phyloP scores from a whole-genome alignment of 2,888 invertebrate genomes.

The Meteorus colon region DNA sequence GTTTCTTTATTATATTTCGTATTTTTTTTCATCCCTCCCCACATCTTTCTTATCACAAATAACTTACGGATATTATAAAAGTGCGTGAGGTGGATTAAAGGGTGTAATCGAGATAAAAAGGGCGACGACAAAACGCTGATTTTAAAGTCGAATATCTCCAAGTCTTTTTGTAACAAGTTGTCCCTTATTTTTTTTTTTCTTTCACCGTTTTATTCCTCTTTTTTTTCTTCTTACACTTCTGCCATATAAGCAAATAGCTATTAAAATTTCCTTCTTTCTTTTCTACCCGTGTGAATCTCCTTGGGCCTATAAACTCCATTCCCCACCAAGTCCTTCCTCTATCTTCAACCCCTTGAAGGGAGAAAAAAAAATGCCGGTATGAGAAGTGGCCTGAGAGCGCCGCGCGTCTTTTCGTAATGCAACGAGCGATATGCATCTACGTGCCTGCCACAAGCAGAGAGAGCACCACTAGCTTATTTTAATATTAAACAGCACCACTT shows the following conservation, averaged over 20 bases:
- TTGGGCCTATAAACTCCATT: background rate
- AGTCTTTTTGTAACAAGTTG: slow-evolving; percentile 11
- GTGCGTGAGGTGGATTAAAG: slow-evolving; percentile 46
- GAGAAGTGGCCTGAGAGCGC: slow-evolving; percentile 34
- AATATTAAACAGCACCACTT: slow-evolving; percentile 70
- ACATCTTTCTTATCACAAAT: slow-evolving; percentile 28
- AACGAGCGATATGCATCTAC: slow-evolving; percentile 70
- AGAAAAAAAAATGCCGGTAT: slow-evolving; percentile 42
- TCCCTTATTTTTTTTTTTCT: background rate
- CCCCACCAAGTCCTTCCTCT: too few relatives aligned
- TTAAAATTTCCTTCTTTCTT: slow-evolving; percentile 44
- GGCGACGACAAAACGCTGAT: slow-evolving; percentile 34
- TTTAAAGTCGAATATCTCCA: slow-evolving; percentile 20
- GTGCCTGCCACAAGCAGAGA: slow-evolving; percentile 69
- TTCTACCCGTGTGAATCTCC: background rate
- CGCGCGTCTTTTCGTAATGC: slow-evolving; percentile 68
- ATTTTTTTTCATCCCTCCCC: background rate
- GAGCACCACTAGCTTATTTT: slow-evolving; percentile 63
- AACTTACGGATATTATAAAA: slow-evolving; percentile 40
- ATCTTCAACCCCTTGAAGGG: too few relatives aligned
- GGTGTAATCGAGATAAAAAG: slow-evolving; percentile 43
- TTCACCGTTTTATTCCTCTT: background rate
- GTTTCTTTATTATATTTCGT: background rate
- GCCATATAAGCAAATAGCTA: slow-evolving; percentile 25
- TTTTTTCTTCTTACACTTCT: background rate